These are phyloP conservation scores for Ormyrus labotus DNA, from an alignment of 2,888 invertebrate genomes.

Conservation along the genomic window DNA sequence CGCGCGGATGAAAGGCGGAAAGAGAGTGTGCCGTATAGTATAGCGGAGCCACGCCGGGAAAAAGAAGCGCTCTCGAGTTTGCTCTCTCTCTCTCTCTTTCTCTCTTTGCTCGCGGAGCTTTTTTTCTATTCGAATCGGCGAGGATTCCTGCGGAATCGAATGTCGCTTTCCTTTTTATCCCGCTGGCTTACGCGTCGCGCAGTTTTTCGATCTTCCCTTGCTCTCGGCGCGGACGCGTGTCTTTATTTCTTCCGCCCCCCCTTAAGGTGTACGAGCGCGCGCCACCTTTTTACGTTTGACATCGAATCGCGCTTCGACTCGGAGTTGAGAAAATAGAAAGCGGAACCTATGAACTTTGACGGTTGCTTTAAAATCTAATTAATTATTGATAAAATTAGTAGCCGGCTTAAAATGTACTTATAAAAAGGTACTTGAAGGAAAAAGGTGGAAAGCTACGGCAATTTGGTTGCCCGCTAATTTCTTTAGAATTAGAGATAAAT, in stretches of 20 bases:
- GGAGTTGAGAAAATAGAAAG: too few relatives aligned
- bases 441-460: too few relatives aligned
- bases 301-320: not conserved
- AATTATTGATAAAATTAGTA: too few relatives aligned
- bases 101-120: not conserved
- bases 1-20: slow-evolving; percentile 31
- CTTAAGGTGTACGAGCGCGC: not conserved
- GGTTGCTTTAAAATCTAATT: too few relatives aligned
- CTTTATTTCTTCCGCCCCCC: not conserved
- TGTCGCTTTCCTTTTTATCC: not conserved
- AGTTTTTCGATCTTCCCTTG: not conserved
- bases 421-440: too few relatives aligned
- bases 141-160: slow-evolving; percentile 17
- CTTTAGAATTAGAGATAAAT: too few relatives aligned
- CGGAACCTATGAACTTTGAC: too few relatives aligned
- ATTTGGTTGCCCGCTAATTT: too few relatives aligned
- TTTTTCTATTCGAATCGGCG: slow-evolving; percentile 18
- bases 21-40: not conserved
- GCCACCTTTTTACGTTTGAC: not conserved
- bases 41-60: not conserved
- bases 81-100: too few relatives aligned
- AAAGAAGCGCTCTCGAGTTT: slow-evolving; percentile 39
- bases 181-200: not conserved
- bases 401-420: too few relatives aligned
- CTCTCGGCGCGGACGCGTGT: not conserved